These are phyloP conservation scores for Leptodactylus fallax DNA, from an alignment of 2,797 vertebrate species.

Conservation along the genomic window DNA sequence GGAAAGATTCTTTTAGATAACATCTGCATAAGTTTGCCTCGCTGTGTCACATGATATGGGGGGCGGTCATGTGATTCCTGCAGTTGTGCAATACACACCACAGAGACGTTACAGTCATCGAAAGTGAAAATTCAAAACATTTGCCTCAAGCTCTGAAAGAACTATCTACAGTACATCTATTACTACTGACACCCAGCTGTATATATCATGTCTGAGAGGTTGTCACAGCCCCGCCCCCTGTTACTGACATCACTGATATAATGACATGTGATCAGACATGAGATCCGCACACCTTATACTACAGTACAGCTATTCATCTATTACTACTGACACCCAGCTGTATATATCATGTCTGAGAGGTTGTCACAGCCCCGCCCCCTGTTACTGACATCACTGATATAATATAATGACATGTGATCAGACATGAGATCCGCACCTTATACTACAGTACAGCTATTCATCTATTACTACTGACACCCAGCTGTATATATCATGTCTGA, in stretches of 20 bases:
- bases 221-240: not conserved
- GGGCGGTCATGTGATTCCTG: conserved; percentile 21
- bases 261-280: conserved; percentile 1
- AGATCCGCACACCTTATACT: not conserved
- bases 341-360: too few relatives aligned
- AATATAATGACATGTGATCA: too few relatives aligned
- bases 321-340: too few relatives aligned
- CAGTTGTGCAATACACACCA: not conserved
- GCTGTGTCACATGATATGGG: conserved; percentile 28
- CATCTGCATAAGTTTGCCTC: conserved; percentile 19
- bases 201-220: not conserved
- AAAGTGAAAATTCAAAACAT: not conserved
- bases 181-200: not conserved
- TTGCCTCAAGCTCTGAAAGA: not conserved
- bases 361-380: too few relatives aligned
- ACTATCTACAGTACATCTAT: not conserved
- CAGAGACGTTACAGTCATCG: not conserved
- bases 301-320: too few relatives aligned
- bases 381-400: too few relatives aligned
- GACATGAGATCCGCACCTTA: too few relatives aligned
- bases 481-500: too few relatives aligned
- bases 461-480: too few relatives aligned
- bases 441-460: too few relatives aligned
- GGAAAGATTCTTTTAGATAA: conserved; percentile 35
- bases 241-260: not conserved